These are phyloP conservation scores for Chloebia gouldiae DNA, from an alignment of 2,113 vertebrate genomes.

Conservation along the genomic window DNA sequence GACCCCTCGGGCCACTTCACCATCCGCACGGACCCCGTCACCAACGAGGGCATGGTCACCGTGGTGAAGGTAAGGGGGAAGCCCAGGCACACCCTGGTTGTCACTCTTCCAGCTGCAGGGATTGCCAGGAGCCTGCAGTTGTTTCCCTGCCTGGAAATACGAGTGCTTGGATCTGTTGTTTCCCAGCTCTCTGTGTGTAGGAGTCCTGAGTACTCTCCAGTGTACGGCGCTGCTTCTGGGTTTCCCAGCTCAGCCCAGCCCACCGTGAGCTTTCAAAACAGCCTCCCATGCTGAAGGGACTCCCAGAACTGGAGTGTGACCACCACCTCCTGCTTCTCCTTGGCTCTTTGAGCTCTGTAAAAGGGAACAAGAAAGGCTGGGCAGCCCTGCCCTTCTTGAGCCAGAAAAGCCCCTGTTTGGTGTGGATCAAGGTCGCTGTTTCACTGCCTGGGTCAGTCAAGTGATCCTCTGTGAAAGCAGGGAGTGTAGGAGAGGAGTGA, in stretches of 20 bases:
- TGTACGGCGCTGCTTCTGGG: accelerated
- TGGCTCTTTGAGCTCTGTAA: neutral
- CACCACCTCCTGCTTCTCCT: neutral
- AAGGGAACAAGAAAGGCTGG: neutral
- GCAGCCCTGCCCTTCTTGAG: neutral
- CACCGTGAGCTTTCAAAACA: neutral
- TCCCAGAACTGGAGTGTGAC: neutral
- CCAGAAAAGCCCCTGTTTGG: neutral
- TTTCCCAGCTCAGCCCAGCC: neutral
- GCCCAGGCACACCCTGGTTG: neutral
- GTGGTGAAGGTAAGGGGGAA: conserved; percentile 86
- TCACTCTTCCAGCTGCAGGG: neutral
- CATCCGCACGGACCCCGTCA: conserved; percentile 86
- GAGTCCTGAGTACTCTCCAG: neutral
- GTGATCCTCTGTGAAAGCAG: neutral
- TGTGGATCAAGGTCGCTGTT: neutral
- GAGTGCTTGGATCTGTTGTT: neutral
- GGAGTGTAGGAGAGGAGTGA: neutral
- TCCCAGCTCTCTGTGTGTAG: neutral
- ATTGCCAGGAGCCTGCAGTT: neutral
- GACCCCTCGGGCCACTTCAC: conserved; percentile 89
- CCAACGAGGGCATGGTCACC: conserved; percentile 92
- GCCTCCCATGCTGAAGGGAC: neutral
- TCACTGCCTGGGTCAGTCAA: neutral
- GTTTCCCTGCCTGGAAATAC: neutral